Conservation (phyloP, 2,113 vertebrate genomes). For the Pollachius pollachius region DNA sequence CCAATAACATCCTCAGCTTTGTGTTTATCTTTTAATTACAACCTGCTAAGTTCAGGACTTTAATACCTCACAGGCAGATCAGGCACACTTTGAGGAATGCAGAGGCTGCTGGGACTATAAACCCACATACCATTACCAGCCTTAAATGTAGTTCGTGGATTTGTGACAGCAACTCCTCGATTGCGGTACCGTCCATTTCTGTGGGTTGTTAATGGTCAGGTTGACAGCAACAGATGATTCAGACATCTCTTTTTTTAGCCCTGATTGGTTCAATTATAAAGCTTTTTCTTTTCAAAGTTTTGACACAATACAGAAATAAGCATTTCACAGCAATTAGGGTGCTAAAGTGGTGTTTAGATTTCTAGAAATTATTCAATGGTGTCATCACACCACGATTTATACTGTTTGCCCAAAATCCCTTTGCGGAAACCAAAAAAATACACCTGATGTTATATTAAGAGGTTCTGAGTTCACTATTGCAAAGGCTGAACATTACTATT, state of each 20-base stretch:
- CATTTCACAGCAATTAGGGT: background rate
- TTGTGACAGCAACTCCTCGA: background rate
- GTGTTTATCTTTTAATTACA: slow-evolving; percentile 73
- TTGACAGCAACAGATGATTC: no score
- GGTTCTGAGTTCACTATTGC: background rate
- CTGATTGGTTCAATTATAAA: no score
- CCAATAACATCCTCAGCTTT: slow-evolving; percentile 26
- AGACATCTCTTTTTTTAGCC: no score
- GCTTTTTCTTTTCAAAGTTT: background rate
- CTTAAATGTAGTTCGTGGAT: no score
- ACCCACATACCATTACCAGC: no score
- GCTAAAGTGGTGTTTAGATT: background rate
- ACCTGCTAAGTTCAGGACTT: slow-evolving; percentile 37
- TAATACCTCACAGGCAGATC: slow-evolving; percentile 31
- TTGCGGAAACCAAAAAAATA: background rate
- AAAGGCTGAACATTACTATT: slow-evolving; percentile 17
- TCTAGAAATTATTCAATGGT: background rate
- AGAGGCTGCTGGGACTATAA: no score
- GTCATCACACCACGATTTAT: background rate
- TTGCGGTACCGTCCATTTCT: background rate
- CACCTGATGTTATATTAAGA: background rate
- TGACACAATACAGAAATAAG: background rate
- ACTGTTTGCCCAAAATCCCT: background rate
- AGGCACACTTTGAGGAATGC: slow-evolving; percentile 6
- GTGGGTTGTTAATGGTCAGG: background rate